phyloP scores from a whole-genome alignment of 2,113 vertebrate species.

The Gulo gulo region DNA sequence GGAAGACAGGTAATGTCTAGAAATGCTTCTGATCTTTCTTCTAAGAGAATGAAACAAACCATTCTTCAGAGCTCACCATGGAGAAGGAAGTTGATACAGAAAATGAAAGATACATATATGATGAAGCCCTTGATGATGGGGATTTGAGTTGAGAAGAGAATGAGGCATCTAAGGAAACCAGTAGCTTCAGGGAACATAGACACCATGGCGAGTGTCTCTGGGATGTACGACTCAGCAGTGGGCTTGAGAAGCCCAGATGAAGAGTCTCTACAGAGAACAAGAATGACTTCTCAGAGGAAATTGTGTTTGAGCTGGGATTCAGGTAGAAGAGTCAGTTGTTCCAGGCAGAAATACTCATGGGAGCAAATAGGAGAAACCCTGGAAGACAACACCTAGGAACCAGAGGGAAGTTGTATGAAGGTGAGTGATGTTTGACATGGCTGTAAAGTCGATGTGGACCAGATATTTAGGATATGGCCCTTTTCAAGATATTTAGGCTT shows the following conservation, averaged over 20 bases:
- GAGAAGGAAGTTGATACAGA: background rate
- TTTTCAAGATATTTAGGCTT: background rate
- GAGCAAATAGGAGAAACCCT: background rate
- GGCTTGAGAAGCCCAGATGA: rapidly evolving
- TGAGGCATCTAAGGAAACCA: background rate
- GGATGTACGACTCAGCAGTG: rapidly evolving
- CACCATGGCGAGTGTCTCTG: rapidly evolving
- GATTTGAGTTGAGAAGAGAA: background rate
- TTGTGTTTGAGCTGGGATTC: rapidly evolving
- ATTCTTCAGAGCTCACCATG: background rate
- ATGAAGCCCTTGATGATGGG: background rate
- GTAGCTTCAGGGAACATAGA: rapidly evolving
- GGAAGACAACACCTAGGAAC: background rate
- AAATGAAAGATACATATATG: background rate
- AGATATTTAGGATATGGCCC: background rate
- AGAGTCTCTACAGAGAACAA: background rate
- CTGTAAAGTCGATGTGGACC: background rate
- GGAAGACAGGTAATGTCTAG: too few species aligned
- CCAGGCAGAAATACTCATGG: background rate
- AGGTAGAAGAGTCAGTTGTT: too few species aligned
- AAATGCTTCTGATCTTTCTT: background rate
- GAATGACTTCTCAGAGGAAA: background rate
- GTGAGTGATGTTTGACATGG: too few species aligned
- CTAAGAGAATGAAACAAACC: background rate
- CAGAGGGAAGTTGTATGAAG: too few species aligned